phyloP scores from a whole-genome alignment of 2,797 vertebrate genomes.

The Zenarchopterus dispar region DNA sequence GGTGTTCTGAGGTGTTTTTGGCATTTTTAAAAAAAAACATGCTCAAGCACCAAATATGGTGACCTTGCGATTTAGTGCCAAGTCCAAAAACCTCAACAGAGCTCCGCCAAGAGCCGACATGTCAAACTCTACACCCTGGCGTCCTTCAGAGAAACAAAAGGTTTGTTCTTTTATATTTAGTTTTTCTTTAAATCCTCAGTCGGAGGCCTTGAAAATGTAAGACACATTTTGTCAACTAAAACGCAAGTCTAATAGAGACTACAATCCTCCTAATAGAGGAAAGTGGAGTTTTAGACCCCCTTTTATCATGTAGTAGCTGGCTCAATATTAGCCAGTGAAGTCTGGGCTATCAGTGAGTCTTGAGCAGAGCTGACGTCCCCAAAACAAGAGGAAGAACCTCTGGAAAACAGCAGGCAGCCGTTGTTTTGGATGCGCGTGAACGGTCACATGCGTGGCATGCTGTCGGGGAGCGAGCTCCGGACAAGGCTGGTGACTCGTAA shows the following conservation, averaged over 20 bases:
- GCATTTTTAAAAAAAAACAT: conserved; percentile 39
- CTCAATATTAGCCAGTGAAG: conserved; percentile 67
- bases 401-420: neutral
- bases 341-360: conserved; percentile 52
- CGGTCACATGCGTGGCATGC: neutral
- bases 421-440: conserved; percentile 5
- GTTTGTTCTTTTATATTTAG: conserved; percentile 54
- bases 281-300: conserved; percentile 65
- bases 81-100: conserved; percentile 57
- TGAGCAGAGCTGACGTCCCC: conserved; percentile 31
- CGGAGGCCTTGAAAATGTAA: conserved; percentile 63
- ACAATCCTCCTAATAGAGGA: conserved; percentile 59
- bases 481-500: conserved; percentile 61
- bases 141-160: conserved; percentile 48
- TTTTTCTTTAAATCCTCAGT: conserved; percentile 52
- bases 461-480: conserved; percentile 30
- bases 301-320: conserved; percentile 65
- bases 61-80: conserved; percentile 69
- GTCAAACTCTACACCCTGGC: conserved; percentile 45
- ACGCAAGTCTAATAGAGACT: conserved; percentile 66
- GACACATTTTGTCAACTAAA: conserved; percentile 73
- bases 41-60: conserved; percentile 61
- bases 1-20: conserved; percentile 77
- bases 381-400: conserved; percentile 3
- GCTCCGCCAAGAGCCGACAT: conserved; percentile 31